phyloP scores from a whole-genome alignment of 2,888 invertebrate species.

The Leptothorax acervorum region DNA sequence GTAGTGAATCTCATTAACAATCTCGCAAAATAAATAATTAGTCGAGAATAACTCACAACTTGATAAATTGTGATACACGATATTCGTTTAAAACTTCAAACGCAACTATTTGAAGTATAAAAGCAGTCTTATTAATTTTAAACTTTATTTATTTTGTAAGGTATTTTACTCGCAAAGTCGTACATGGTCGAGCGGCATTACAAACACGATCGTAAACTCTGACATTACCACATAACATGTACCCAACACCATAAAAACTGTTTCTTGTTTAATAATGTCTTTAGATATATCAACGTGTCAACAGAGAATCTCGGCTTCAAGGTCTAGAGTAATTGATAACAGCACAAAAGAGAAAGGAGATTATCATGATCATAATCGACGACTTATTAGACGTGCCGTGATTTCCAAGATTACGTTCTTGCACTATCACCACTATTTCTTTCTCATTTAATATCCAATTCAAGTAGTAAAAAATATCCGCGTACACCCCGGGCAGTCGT shows the following conservation, averaged over 20 bases:
- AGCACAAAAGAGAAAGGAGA: not conserved
- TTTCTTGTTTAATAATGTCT: not conserved
- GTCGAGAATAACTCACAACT: not conserved
- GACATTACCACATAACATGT: not conserved
- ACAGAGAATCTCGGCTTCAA: not conserved
- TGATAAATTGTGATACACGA: not conserved
- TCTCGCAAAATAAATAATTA: not conserved
- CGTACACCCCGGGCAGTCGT: constrained; percentile 78
- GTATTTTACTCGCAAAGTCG: not conserved
- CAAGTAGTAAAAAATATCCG: constrained; percentile 75
- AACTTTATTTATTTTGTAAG: not conserved
- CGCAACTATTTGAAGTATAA: not conserved
- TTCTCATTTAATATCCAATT: constrained; percentile 71
- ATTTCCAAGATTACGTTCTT: not conserved
- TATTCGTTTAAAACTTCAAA: not conserved
- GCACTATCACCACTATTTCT: not conserved
- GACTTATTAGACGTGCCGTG: not conserved
- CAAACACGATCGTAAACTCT: not conserved
- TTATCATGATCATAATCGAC: not conserved
- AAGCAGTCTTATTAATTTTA: not conserved
- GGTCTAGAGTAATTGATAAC: not conserved
- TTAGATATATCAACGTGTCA: not conserved
- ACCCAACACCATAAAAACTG: not conserved
- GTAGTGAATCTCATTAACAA: not conserved
- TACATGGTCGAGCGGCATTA: not conserved